Base-by-base conservation (phyloP, 1,140 invertebrate species). In the Dinothrombium tinctorium region DNA sequence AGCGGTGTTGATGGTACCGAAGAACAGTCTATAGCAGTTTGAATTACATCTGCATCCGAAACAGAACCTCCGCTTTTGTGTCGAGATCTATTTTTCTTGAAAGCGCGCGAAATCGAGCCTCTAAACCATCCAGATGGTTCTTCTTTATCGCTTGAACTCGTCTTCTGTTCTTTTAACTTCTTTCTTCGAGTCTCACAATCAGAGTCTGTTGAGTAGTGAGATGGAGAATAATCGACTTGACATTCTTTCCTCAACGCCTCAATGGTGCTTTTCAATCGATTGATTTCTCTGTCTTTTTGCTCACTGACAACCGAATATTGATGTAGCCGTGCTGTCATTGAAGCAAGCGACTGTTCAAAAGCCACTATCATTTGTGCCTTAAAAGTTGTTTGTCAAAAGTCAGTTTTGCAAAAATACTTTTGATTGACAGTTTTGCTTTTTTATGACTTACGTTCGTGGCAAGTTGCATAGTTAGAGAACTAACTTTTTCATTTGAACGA, bases 61-160 rank as follows among this genome's bases (percentile, higher is more conserved):
- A 21, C 12, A 5, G 33, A 36, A 21, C 33, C 33, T 36, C 20
- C 33, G 9, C 19, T 22, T 21, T 36, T 39, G 22, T 39, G 25
- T 19, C 37, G 22, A 15, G 37, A 29, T 29, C 37, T 22, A 19
- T 15, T 39, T 6, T 26, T 24, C n/a, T 29, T 26, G 58, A 96
- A 95, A n/a, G 89, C 89, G 63, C 92, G 90, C 47, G 80, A 90
- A 59, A 96, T 94, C 12, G 86, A 94, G 59, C 81, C 89, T 29
- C 87, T 66, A 31, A 95, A 61, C 81, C 82, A 62, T 36, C 53
- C 35, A 17, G 21, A 33, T 28, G 37, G 24, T 26, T 21, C 37
- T 28, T 29, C 37, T 21, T 19, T 22, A 29, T 39, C 37, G 9
- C 37, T 6, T 39, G 24, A 39, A 14, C 14, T 22, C 15, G 37